Evolutionary conservation across 2,113 vertebrate species (phyloP).

Genomic region (Bos indicus): DNA sequence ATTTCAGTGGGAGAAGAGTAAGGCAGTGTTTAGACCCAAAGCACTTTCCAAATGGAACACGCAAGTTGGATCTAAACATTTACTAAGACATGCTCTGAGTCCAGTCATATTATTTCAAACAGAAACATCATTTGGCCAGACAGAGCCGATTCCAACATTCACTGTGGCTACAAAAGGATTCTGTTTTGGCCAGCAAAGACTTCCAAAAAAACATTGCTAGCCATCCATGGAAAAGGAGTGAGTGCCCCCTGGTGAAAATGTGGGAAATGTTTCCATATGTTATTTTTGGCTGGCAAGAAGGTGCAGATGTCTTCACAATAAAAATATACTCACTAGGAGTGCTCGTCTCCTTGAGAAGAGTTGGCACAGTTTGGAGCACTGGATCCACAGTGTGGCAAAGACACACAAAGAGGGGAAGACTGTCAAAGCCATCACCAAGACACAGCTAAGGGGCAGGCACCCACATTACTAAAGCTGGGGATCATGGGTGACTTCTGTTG

Average conservation of each 20-base stretch:
- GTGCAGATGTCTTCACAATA: constrained; percentile 72
- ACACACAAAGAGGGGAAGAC: background rate
- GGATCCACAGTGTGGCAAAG: background rate
- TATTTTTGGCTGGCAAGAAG: constrained; percentile 66
- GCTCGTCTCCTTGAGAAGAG: constrained; percentile 53
- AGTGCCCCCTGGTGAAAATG: constrained; percentile 77
- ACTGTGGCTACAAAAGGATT: constrained; percentile 49
- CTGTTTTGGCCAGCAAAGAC: constrained; percentile 55
- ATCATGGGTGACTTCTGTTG: background rate
- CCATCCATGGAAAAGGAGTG: constrained; percentile 71
- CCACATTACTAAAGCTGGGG: background rate
- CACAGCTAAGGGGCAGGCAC: background rate
- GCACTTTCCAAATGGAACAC: constrained; percentile 14
- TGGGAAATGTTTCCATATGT: constrained; percentile 70
- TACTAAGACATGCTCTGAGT: constrained; percentile 12
- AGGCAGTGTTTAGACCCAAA: background rate
- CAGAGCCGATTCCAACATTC: constrained; percentile 39
- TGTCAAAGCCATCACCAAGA: background rate
- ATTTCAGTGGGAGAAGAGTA: background rate
- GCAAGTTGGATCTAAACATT: constrained; percentile 39
- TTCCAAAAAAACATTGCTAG: constrained; percentile 53
- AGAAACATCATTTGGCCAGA: constrained; percentile 61
- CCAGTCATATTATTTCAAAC: constrained; percentile 51
- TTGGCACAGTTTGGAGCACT: constrained; percentile 9
- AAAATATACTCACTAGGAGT: constrained; percentile 56